A percentile compares a stretch with the other conserved stretches of the same genome.
Conservation (phyloP, 35 echinoderm and acorn worm species). For the Lytechinus variegatus region DNA sequence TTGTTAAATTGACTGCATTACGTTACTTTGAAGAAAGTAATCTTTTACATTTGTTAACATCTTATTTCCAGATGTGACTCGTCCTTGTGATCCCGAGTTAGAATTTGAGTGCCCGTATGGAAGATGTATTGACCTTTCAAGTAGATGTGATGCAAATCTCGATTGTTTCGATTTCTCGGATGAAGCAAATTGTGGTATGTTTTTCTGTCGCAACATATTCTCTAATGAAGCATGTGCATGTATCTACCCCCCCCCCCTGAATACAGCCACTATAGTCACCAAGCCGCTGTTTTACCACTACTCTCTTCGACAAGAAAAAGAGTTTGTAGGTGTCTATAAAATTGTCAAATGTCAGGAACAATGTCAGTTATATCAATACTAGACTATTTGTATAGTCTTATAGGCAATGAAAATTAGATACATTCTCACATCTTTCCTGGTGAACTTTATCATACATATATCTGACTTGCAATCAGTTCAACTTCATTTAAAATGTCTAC, state of each 20-base stretch:
- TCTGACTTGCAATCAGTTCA: no score
- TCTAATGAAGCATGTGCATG: not conserved
- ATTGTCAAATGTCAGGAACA: not conserved
- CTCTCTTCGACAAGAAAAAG: not conserved
- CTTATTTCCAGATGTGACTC: not conserved
- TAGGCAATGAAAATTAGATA: no score
- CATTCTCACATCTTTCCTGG: no score
- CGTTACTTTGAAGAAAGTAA: no score
- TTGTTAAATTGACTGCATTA: no score
- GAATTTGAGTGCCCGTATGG: slow-evolving; percentile 44
- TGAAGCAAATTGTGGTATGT: slow-evolving; percentile 59
- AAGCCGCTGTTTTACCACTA: not conserved
- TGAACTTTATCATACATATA: no score
- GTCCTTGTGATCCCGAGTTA: not conserved
- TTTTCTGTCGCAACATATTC: not conserved
- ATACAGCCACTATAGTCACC: not conserved
- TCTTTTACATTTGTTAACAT: not conserved
- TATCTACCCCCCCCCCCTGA: not conserved
- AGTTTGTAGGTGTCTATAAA: no score
- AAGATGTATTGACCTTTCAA: not conserved
- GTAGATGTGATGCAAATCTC: not conserved
- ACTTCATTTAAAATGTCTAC: no score
- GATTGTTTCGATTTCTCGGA: slow-evolving; percentile 65
- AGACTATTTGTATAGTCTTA: no score
- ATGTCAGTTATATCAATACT: not conserved